Evolutionary conservation across 92 coral and sea anemone species (phyloP), one percentile per base, ranked within the genome.

Genomic region (Parazoanthus swiftii): DNA sequence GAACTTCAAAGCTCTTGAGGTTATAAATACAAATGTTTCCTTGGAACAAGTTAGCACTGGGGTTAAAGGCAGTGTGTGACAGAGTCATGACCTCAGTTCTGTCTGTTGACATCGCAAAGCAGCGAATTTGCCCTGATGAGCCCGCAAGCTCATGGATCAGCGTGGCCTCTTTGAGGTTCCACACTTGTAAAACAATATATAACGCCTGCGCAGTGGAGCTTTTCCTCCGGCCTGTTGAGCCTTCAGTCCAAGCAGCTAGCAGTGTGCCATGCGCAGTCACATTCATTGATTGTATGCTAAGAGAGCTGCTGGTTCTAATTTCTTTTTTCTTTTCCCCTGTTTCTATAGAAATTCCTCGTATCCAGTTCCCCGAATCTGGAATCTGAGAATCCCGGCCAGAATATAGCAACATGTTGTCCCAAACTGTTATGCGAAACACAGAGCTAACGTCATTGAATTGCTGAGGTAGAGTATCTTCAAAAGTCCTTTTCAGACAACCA

Each of bases 91-190:
- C 94, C 66, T 79, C 85, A 8, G 84, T 89, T 65, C 85, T 89
- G 89, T 93, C 88, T 46, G 85, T 80, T 6, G 96, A 91, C 80
- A 93, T 76, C 18, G 91, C 89, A 85, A 81, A 93, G 90, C 96
- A 93, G 68, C 91, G 90, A 59, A 93, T 90, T 33, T 91, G 82
- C 63, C 85, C 92, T 23, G 88, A 89, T 4, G 78, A 33, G 72
- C 92, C 89, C 33, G 83, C 88, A 18, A 93, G 89, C 36, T 76
- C 80, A 43, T 81, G 94, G 39, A 85, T 37, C 21, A 75, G 82
- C 66, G 79, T 16, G 14, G 78, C 88, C 56, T 50, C 25, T 11
- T 48, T 38, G 23, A 85, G 33, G 77, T 89, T 85, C 96, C 94
- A 93, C 3, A 93, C 85, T 67, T 93, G 89, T 29, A 93, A 35